Conservation (phyloP, 2,113 vertebrate genomes). For the Gobius niger region DNA sequence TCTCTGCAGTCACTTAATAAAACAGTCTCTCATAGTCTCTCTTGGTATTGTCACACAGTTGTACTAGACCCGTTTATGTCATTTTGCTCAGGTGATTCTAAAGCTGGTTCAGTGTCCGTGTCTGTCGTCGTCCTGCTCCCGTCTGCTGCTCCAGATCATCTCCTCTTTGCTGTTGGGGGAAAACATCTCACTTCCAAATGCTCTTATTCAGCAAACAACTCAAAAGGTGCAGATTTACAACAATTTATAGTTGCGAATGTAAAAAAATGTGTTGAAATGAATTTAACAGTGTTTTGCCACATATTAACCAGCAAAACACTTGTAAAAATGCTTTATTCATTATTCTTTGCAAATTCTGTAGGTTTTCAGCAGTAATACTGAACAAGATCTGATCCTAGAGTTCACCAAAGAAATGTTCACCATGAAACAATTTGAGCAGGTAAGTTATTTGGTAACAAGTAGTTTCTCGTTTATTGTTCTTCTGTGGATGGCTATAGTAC, state of each 20-base stretch:
- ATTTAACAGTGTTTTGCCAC: not conserved
- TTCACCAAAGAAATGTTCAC: conserved; percentile 89
- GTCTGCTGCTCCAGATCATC: conserved; percentile 81
- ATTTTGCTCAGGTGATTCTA: conserved; percentile 74
- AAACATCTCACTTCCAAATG: conserved; percentile 78
- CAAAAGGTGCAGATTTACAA: conserved; percentile 73
- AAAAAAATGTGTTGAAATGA: too few relatives aligned
- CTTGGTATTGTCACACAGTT: too few relatives aligned
- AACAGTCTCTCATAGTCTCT: too few relatives aligned
- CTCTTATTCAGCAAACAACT: conserved; percentile 77
- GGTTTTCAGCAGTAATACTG: conserved; percentile 83
- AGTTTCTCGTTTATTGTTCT: not conserved
- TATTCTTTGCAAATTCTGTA: conserved; percentile 44
- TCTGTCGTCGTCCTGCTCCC: conserved; percentile 78
- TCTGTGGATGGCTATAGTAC: not conserved
- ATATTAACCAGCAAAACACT: not conserved
- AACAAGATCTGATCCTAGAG: conserved; percentile 77
- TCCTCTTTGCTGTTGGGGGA: conserved; percentile 85
- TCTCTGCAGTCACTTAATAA: too few relatives aligned
- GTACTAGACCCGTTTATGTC: not conserved
- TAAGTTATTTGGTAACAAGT: conserved; percentile 36
- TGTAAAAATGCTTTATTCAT: not conserved
- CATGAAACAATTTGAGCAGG: conserved; percentile 94
- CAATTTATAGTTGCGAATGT: too few relatives aligned
- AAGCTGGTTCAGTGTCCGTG: conserved; percentile 69